Evolutionary conservation across 2,888 invertebrate species (phyloP).

Genomic region (Conops quadrifasciatus): DNA sequence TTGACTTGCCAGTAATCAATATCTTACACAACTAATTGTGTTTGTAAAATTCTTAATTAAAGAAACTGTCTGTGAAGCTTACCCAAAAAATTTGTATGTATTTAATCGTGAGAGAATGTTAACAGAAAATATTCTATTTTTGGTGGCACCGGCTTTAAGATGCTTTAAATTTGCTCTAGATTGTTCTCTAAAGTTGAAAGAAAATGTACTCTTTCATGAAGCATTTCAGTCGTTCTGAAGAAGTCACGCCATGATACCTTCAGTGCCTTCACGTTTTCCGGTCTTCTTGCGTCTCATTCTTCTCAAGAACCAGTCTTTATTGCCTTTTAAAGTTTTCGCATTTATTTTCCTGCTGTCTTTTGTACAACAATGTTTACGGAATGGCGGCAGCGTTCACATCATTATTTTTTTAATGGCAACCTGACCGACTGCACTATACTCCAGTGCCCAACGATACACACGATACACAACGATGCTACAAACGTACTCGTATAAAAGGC

Average conservation of each 20-base stretch:
- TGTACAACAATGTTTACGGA: constrained; percentile 1
- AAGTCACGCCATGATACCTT: neutral
- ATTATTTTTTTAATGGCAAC: constrained; percentile 14
- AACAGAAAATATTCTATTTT: too few relatives aligned
- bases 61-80: too few relatives aligned
- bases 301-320: neutral
- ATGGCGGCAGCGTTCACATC: neutral
- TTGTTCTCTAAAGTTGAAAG: too few relatives aligned
- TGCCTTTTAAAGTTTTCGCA: neutral
- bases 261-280: neutral
- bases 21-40: too few relatives aligned
- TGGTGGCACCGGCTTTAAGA: too few relatives aligned
- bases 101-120: too few relatives aligned
- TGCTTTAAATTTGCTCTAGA: too few relatives aligned
- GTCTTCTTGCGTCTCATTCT: neutral
- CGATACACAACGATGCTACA: neutral
- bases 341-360: neutral
- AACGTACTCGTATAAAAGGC: neutral
- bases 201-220: too few relatives aligned
- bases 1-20: too few relatives aligned
- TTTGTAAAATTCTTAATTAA: too few relatives aligned
- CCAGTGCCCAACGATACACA: neutral
- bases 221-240: too few relatives aligned
- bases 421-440: constrained; percentile 16
- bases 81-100: too few relatives aligned